Conservation (phyloP, 2,113 vertebrate genomes). For the Crotalus helleri region DNA sequence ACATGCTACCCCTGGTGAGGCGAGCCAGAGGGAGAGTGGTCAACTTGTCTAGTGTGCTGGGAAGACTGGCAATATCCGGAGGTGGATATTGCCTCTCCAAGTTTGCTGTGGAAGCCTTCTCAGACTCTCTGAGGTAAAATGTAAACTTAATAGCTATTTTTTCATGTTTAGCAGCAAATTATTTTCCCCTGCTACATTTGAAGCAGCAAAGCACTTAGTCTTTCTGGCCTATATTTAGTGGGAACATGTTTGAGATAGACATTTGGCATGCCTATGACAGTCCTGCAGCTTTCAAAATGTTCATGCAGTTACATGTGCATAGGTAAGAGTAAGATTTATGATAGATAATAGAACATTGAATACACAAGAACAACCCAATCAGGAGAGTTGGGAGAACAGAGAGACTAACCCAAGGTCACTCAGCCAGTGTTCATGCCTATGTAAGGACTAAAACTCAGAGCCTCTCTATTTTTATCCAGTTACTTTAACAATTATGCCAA, state of each 20-base stretch:
- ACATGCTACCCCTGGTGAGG: conserved; percentile 74
- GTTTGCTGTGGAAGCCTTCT: conserved; percentile 79
- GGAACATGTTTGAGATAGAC: not conserved
- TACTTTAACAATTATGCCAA: too few relatives aligned
- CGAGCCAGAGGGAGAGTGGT: conserved; percentile 74
- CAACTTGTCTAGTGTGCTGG: conserved; percentile 75
- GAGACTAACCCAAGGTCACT: too few relatives aligned
- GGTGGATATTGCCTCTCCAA: conserved; percentile 78
- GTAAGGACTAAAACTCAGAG: too few relatives aligned
- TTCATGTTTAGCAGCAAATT: not conserved
- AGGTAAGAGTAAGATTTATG: too few relatives aligned
- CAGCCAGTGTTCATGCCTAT: too few relatives aligned
- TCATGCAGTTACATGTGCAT: too few relatives aligned
- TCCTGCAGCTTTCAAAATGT: not conserved
- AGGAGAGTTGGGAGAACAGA: too few relatives aligned
- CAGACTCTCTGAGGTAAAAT: conserved; percentile 75
- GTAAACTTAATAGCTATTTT: not conserved
- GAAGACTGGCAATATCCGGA: conserved; percentile 59
- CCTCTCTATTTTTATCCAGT: too few relatives aligned
- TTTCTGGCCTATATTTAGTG: not conserved
- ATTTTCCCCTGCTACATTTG: not conserved
- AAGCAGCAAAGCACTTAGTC: not conserved
- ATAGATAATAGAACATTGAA: too few relatives aligned
- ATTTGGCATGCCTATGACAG: not conserved
- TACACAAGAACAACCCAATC: too few relatives aligned